Conservation (phyloP, 2,888 invertebrate species). For the Octodonta nipae region DNA sequence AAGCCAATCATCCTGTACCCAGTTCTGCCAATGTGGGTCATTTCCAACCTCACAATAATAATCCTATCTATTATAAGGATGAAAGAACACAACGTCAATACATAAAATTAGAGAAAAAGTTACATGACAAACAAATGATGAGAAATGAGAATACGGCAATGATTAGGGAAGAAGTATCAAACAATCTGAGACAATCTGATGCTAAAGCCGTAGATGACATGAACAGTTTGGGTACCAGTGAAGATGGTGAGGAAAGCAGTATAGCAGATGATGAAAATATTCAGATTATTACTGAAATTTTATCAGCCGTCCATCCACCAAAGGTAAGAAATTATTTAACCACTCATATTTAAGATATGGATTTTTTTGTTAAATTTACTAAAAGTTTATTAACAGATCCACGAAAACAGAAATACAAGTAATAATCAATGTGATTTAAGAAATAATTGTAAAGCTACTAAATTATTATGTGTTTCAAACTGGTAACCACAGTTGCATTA, state of each 20-base stretch:
- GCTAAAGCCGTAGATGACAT: slow-evolving; percentile 37
- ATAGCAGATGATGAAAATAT: slow-evolving; percentile 60
- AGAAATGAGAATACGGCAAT: slow-evolving; percentile 17
- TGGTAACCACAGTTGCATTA: too few species aligned
- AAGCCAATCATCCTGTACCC: slow-evolving; percentile 34
- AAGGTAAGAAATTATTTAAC: too few species aligned
- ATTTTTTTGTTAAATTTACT: too few species aligned
- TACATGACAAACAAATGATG: slow-evolving; percentile 45
- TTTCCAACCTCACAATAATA: slow-evolving; percentile 51
- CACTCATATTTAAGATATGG: too few species aligned
- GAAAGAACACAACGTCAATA: slow-evolving; percentile 67
- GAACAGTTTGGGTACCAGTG: slow-evolving; percentile 56
- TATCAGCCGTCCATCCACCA: slow-evolving; percentile 62
- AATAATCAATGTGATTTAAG: too few species aligned
- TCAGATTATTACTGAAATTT: slow-evolving; percentile 53
- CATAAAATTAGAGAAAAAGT: slow-evolving; percentile 61
- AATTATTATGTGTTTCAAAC: too few species aligned
- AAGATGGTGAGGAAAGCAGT: slow-evolving; percentile 65
- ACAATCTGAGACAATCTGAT: slow-evolving; percentile 36
- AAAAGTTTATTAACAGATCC: too few species aligned
- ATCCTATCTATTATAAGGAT: slow-evolving; percentile 53
- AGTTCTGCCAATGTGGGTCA: slow-evolving; percentile 52
- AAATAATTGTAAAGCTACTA: too few species aligned
- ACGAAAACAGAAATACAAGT: too few species aligned
- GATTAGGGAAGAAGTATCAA: slow-evolving; percentile 48